phyloP scores from a whole-genome alignment of 2,888 invertebrate species.

The Pterostichus niger region DNA sequence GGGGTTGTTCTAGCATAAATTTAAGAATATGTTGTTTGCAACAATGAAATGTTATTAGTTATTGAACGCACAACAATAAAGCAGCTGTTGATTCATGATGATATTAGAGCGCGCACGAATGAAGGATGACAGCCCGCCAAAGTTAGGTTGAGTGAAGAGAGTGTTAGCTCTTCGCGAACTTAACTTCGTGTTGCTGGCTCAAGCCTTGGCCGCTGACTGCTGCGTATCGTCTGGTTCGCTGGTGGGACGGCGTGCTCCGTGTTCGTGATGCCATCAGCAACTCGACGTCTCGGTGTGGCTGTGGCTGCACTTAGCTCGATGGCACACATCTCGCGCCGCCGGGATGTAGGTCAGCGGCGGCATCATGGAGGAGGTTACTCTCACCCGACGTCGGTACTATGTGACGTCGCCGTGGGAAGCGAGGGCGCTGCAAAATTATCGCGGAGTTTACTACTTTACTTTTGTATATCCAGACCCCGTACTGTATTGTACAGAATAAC shows the following conservation, averaged over 20 bases:
- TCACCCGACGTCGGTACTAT: conserved; percentile 48
- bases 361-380: conserved; percentile 34
- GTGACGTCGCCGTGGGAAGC: conserved; percentile 29
- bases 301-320: conserved; percentile 54
- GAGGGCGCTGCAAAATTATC: not conserved
- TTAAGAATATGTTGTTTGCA: too few species aligned
- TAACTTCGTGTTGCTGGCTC: not conserved
- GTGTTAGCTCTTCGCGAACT: not conserved
- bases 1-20: too few species aligned
- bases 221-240: not conserved
- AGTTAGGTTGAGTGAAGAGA: too few species aligned
- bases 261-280: not conserved
- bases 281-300: not conserved
- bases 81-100: too few species aligned
- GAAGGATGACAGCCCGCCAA: too few species aligned
- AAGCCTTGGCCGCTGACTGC: conserved; percentile 43
- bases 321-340: conserved; percentile 52
- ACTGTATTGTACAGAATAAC: too few species aligned
- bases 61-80: not conserved
- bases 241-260: not conserved
- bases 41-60: not conserved
- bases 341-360: conserved; percentile 47
- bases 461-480: too few species aligned
- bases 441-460: too few species aligned
- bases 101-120: too few species aligned